Evolutionary conservation across 2,888 invertebrate genomes (phyloP).

Genomic region (Synanthedon andrenaeformis): DNA sequence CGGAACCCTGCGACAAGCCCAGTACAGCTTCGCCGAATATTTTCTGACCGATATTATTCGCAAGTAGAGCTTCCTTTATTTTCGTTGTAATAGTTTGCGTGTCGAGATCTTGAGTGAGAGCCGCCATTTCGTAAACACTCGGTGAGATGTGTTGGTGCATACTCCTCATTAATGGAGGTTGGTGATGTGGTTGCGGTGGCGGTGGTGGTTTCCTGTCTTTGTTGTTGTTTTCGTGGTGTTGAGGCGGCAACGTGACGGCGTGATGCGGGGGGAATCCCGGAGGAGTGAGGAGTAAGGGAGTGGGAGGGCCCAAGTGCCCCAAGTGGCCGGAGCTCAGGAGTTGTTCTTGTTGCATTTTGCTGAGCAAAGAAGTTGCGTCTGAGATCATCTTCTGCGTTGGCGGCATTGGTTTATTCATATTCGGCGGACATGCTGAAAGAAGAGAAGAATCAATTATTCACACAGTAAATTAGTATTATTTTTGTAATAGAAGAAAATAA

Average conservation of each 20-base stretch:
- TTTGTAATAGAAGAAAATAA: no score
- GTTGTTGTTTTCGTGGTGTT: conserved; percentile 71
- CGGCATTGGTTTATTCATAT: conserved; percentile 80
- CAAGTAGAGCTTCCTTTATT: conserved; percentile 95
- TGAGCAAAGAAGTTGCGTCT: conserved; percentile 74
- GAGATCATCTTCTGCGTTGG: conserved; percentile 83
- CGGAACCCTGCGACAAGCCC: conserved; percentile 95
- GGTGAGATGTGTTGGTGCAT: conserved; percentile 90
- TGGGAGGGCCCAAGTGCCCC: conserved; percentile 62
- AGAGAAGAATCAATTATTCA: no score
- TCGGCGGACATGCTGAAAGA: conserved; percentile 72
- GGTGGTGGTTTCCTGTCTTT: conserved; percentile 72
- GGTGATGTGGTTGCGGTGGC: conserved; percentile 71
- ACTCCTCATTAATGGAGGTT: conserved; percentile 75
- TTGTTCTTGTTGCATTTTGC: conserved; percentile 79
- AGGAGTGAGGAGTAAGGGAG: conserved; percentile 79
- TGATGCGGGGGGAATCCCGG: conserved; percentile 83
- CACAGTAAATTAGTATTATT: no score
- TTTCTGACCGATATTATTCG: conserved; percentile 98
- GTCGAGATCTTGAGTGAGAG: conserved; percentile 94
- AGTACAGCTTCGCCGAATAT: conserved; percentile 98
- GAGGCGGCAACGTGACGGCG: conserved; percentile 75
- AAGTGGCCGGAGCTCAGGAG: conserved; percentile 70
- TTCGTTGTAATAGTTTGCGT: conserved; percentile 96
- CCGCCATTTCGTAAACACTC: conserved; percentile 98